phyloP scores from a whole-genome alignment of 2,797 vertebrate species.

The Antennarius maculatus region DNA sequence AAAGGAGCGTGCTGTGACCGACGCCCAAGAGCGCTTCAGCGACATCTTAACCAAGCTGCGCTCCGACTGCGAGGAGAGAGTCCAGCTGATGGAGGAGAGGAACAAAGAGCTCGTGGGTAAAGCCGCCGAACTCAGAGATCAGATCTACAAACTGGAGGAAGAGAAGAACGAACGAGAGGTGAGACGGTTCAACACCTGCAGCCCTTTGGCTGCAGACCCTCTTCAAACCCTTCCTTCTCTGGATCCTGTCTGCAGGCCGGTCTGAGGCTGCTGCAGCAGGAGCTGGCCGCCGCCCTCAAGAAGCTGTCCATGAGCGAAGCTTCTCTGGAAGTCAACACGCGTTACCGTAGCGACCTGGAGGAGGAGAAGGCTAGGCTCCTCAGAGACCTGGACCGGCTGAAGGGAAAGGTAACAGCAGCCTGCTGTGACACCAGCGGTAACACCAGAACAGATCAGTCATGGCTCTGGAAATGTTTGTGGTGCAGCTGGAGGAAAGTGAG shows the following conservation, averaged over 20 bases:
- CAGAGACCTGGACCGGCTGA: conserved; percentile 86
- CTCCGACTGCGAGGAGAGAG: conserved; percentile 86
- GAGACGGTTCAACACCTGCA: conserved; percentile 29
- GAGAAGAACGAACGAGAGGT: conserved; percentile 93
- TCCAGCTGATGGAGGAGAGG: conserved; percentile 87
- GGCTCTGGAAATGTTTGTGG: conserved; percentile 1
- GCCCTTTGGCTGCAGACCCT: not conserved
- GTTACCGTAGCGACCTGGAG: conserved; percentile 89
- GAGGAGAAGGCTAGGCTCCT: conserved; percentile 85
- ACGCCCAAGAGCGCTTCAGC: conserved; percentile 88
- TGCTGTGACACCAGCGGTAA: no score
- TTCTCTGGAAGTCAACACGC: conserved; percentile 89
- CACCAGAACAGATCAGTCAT: no score
- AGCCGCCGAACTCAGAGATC: conserved; percentile 86
- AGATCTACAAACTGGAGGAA: conserved; percentile 86
- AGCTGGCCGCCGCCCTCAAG: conserved; percentile 91
- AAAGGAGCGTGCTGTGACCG: conserved; percentile 88
- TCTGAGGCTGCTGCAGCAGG: conserved; percentile 91
- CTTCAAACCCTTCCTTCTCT: conserved; percentile 4
- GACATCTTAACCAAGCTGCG: conserved; percentile 87
- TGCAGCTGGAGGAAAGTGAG: conserved; percentile 85
- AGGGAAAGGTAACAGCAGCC: conserved; percentile 81
- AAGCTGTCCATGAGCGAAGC: conserved; percentile 95
- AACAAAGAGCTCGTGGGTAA: conserved; percentile 87
- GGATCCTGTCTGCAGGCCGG: conserved; percentile 70